A percentile compares a stretch with the other conserved stretches of the same genome.
Conservation (phyloP, 2,797 vertebrate genomes). For the Smutsia temminckii region DNA sequence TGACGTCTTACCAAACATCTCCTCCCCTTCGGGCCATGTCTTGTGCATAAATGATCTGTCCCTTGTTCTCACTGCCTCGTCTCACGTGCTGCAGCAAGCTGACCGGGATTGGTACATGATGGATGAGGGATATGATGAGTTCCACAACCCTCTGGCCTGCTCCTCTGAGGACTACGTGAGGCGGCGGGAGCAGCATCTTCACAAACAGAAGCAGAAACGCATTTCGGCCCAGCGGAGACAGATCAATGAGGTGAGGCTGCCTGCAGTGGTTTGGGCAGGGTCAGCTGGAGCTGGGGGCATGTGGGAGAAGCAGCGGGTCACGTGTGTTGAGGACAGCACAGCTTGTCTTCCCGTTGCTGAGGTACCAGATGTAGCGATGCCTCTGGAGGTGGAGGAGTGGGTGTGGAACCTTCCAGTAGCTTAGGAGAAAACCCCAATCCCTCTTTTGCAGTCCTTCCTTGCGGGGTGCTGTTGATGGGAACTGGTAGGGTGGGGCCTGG, state of each 20-base stretch:
- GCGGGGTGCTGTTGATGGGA: not conserved
- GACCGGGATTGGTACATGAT: slow-evolving; percentile 99
- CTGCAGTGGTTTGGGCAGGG: accelerated
- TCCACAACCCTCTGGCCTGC: slow-evolving; percentile 95
- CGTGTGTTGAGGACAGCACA: accelerated
- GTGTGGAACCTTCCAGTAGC: not conserved
- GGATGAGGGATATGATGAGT: slow-evolving; percentile 98
- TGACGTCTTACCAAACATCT: not conserved
- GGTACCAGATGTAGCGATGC: not conserved
- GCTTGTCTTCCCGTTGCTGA: accelerated
- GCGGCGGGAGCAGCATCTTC: slow-evolving; percentile 96
- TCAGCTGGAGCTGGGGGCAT: not conserved
- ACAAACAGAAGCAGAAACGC: slow-evolving; percentile 97
- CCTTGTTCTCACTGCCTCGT: not conserved
- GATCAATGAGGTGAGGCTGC: slow-evolving; percentile 93
- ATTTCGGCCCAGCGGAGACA: slow-evolving; percentile 98
- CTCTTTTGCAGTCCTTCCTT: not conserved
- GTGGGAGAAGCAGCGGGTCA: not conserved
- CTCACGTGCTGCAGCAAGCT: slow-evolving; percentile 90
- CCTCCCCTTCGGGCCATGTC: not conserved
- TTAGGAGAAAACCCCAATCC: not conserved
- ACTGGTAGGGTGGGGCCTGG: not conserved
- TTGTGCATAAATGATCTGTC: not conserved
- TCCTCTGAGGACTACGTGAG: slow-evolving; percentile 96
- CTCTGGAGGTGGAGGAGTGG: too few species aligned